Base-by-base conservation (phyloP, 2,888 invertebrate genomes). In the Acanthopleura granulata region DNA sequence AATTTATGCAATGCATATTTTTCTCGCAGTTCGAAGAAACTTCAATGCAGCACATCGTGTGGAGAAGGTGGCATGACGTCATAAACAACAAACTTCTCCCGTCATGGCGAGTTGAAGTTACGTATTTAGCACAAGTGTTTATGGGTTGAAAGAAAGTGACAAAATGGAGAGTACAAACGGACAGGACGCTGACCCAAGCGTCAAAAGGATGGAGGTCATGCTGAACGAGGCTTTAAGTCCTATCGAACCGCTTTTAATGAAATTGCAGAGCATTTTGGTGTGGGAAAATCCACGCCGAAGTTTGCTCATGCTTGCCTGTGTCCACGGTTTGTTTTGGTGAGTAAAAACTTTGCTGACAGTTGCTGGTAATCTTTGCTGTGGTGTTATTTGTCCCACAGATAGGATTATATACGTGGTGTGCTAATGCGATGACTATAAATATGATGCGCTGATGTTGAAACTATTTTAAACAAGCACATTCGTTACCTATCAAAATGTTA, bases 301-400 rank as follows among this genome's bases (percentile, higher is more conserved):
- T 79, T 86, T 87, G 16, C 80, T 88, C 57, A 83, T 89, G 74
- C 85, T 91, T 75, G 77, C 87, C 25, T 75, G 82, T 73, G 84
- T 90, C 74, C 90, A 90, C 82, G 78, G 86, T 73, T 77, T 90
- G 76, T 90, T 90, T 86, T 90, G 90, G 91, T 90, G 82, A 82
- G 88, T 84, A 25, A n/a, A n/a, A 22, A 22, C n/a, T n/a, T n/a
- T 6, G 12, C 12, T 18, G 18, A n/a, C 18, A 18, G 57, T 57
- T 18, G 57, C 6, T 12, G 22, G 6, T 12, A 12, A 3, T 57
- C 6, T 22, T 57, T 18, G 57, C 12, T 57, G 3, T 40, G 40
- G 40, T 40, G 4, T 40, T 9, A 40, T 40, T 40, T 40, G 40
- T 40, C 40, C 3, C 4, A 3, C 9, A 40, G 40, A 40, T 40